A percentile compares a stretch with the other conserved stretches of the same genome.
phyloP scores from a whole-genome alignment of 2,113 vertebrate genomes.

The Cynocephalus volans region DNA sequence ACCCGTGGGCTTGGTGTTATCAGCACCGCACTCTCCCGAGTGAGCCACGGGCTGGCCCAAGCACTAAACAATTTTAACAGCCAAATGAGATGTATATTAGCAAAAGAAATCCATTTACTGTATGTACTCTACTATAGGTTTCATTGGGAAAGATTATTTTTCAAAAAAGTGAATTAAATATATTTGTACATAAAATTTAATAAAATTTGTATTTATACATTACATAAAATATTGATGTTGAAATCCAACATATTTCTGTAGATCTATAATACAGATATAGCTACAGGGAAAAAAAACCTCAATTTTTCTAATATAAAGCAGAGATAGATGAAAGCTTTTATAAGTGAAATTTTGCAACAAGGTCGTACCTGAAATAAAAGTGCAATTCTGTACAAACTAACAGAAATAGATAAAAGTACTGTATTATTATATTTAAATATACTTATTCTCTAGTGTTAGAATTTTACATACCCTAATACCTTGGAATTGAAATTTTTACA shows the following conservation, averaged over 20 bases:
- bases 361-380: constrained; percentile 11
- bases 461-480: not conserved
- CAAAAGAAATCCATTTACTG: not conserved
- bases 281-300: not conserved
- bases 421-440: not conserved
- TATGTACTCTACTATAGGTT: not conserved
- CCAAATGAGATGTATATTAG: not conserved
- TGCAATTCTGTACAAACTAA: constrained; percentile 39
- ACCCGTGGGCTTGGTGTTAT: too few species aligned
- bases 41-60: too few species aligned
- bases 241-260: constrained; percentile 17
- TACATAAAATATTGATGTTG: constrained; percentile 18
- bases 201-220: not conserved
- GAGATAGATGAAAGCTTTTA: not conserved
- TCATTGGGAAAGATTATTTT: not conserved
- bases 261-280: not conserved
- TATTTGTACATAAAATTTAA: not conserved
- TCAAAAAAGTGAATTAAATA: constrained; percentile 14
- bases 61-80: not conserved
- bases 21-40: too few species aligned
- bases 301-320: constrained; percentile 34
- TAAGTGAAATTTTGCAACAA: constrained; percentile 24
- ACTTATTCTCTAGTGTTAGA: not conserved
- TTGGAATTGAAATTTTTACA: constrained; percentile 46
- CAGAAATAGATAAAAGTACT: not conserved